Percentiles rank a stretch among this genome's conserved stretches.
phyloP scores from a whole-genome alignment of 2,113 vertebrate species.

The Cairina moschata region DNA sequence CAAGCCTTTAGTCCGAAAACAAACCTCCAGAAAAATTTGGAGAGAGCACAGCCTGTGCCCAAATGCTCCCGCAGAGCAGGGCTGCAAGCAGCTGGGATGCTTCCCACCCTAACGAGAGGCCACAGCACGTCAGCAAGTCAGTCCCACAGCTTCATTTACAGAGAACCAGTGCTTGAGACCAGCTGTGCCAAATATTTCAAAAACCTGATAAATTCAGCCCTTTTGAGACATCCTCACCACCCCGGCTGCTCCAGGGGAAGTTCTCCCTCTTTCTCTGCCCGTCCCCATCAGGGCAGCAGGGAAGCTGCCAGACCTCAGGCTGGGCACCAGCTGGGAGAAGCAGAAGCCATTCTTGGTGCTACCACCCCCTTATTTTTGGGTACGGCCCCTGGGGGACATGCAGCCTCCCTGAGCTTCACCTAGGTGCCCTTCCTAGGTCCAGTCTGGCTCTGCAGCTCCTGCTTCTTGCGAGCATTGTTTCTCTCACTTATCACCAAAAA shows the following conservation, averaged over 20 bases:
- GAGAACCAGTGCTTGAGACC: neutral
- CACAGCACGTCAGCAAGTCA: neutral
- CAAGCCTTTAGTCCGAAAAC: neutral
- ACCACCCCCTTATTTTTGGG: neutral
- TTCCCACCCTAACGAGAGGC: neutral
- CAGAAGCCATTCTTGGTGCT: neutral
- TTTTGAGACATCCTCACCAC: neutral
- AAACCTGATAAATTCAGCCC: neutral
- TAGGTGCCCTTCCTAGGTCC: neutral
- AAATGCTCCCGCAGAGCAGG: too few species aligned
- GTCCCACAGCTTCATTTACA: neutral
- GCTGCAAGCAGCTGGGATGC: neutral
- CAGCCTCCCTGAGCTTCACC: neutral
- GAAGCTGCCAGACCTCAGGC: neutral
- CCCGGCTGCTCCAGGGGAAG: rapidly evolving
- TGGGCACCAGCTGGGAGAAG: neutral
- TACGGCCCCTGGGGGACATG: rapidly evolving
- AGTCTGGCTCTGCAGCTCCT: neutral
- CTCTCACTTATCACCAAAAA: neutral
- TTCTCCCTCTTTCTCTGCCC: neutral
- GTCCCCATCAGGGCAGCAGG: neutral
- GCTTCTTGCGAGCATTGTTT: neutral
- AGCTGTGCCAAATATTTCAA: neutral
- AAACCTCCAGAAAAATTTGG: neutral
- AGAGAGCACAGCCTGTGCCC: neutral